phyloP scores from a whole-genome alignment of 2,113 vertebrate species.

The Trichomycterus rosablanca region DNA sequence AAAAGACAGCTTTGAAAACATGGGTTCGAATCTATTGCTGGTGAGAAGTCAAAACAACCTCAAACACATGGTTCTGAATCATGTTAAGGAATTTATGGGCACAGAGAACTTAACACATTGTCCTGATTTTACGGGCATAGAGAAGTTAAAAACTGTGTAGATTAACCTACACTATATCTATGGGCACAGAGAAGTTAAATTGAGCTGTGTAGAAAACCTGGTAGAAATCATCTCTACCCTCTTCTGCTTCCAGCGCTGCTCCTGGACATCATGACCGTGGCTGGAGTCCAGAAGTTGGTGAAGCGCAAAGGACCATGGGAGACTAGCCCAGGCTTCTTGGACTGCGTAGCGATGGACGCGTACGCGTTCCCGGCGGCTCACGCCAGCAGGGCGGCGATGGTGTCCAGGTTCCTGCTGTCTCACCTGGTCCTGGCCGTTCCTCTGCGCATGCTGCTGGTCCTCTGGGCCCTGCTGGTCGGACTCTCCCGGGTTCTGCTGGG shows the following conservation, averaged over 20 bases:
- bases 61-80: too few species aligned
- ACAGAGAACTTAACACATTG: too few species aligned
- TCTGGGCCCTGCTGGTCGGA: conserved; percentile 90
- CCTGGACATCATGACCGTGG: conserved; percentile 85
- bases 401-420: conserved; percentile 92
- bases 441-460: conserved; percentile 82
- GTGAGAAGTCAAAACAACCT: too few species aligned
- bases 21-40: too few species aligned
- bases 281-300: conserved; percentile 84
- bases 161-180: too few species aligned
- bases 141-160: too few species aligned
- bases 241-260: conserved; percentile 73
- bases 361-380: conserved; percentile 91
- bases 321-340: conserved; percentile 78
- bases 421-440: conserved; percentile 94
- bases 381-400: conserved; percentile 88
- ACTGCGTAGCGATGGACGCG: conserved; percentile 87
- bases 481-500: conserved; percentile 88
- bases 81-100: too few species aligned
- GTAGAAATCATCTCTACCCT: too few species aligned
- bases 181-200: too few species aligned
- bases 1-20: too few species aligned
- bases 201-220: too few species aligned
- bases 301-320: conserved; percentile 86
- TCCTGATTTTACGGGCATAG: too few species aligned